Evolutionary conservation across 2,888 invertebrate genomes (phyloP).

Genomic region (Magallana nippona): DNA sequence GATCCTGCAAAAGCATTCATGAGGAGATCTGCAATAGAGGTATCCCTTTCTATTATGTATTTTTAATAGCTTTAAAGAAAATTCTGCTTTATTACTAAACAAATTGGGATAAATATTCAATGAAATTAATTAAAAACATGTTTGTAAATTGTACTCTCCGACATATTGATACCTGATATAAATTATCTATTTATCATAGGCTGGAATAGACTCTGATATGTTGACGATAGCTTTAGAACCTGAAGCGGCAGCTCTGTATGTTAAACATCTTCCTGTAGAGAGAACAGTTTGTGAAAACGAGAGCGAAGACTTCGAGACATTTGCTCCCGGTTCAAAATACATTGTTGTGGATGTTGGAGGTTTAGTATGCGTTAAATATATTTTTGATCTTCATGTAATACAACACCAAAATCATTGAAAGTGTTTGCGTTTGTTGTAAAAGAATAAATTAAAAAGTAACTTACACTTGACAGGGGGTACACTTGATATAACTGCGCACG

Average conservation of each 20-base stretch:
- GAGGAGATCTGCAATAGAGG: slow-evolving; percentile 21
- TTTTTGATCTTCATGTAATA: background rate
- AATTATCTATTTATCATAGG: background rate
- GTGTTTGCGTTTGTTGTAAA: no score
- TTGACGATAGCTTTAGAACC: background rate
- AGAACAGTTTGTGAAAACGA: background rate
- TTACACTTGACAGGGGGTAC: background rate
- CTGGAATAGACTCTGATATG: background rate
- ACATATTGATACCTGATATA: no score
- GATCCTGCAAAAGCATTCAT: slow-evolving; percentile 29
- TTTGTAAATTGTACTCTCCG: no score
- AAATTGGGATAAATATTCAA: background rate
- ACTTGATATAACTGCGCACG: background rate
- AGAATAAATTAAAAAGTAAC: no score
- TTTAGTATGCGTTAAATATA: background rate
- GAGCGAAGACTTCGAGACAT: background rate
- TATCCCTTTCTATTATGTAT: background rate
- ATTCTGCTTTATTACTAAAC: background rate
- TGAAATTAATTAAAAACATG: no score
- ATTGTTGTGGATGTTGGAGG: slow-evolving; percentile 1
- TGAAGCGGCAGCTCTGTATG: background rate
- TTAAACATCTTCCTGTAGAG: background rate
- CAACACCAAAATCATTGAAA: no score
- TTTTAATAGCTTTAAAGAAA: background rate
- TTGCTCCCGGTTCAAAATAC: background rate